Evolutionary conservation across 2,113 vertebrate species (phyloP), one percentile per base, ranked within the genome.

Genomic region (Mixornis gularis): DNA sequence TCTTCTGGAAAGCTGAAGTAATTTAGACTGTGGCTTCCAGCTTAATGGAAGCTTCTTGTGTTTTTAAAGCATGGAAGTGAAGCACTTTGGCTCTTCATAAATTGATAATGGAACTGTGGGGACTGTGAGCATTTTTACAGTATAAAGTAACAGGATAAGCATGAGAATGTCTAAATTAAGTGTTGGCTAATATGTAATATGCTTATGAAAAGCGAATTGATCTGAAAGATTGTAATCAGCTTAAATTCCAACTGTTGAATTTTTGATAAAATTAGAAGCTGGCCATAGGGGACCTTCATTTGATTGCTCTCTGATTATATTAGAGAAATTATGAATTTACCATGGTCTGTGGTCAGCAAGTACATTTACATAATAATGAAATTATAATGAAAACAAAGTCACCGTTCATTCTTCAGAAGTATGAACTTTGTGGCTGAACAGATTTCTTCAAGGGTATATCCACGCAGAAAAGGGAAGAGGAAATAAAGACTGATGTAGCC

Each of bases 221-320:
- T 92, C 58, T 73, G 52, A 36, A 70, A 91, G 11, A n/a, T 51
- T 92, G 40, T 87, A 82, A 92, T 89, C 66, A 25, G 27, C 51
- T 59, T 92, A 65, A 87, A 77, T 96, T 94, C 48, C 74, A 89
- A 19, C n/a, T 82, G 38, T 32, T 95, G 81, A 87, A 85, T 93
- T 93, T 82, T 59, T 93, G 73, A 89, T 92, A 73, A 63, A 91
- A 66, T 69, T 92, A 70, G 66, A 79, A 87, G 46, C 63, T 82
- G 65, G 53, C 73, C 65, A 18, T 15, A 71, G 80, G 40, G 48
- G 41, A 66, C 60, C 13, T 63, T 74, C 46, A 88, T 85, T 90
- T 86, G 59, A 85, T 85, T 71, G 48, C 41, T 59, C 16, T 59
- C n/a, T 63, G 29, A 89, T 87, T 86, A 60, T 55, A 46, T 58